Percentiles rank a stretch among this genome's conserved stretches.
These are phyloP conservation scores for Podotricha telesiphe DNA, from an alignment of 2,888 invertebrate genomes.

Conservation along the genomic window DNA sequence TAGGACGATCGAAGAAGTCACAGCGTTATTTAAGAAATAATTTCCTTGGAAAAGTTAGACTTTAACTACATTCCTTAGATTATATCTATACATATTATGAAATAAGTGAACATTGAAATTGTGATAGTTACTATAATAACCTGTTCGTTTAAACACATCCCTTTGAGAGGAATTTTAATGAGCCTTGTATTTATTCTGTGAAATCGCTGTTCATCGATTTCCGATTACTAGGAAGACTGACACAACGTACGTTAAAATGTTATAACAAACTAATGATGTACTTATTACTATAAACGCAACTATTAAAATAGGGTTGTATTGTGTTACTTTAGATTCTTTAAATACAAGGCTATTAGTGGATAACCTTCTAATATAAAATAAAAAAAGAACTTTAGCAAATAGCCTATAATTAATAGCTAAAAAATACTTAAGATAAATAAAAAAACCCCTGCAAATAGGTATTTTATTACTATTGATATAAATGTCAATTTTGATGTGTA, in stretches of 20 bases:
- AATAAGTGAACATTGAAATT: constrained; percentile 63
- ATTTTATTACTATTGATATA: too few species aligned
- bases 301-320: constrained; percentile 26
- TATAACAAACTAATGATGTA: constrained; percentile 62
- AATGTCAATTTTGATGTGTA: too few species aligned
- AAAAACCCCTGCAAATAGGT: too few species aligned
- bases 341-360: constrained; percentile 1
- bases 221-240: constrained; percentile 69
- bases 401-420: too few species aligned
- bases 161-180: constrained; percentile 39
- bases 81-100: constrained; percentile 54
- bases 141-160: constrained; percentile 39
- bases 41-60: constrained; percentile 43
- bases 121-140: constrained; percentile 58
- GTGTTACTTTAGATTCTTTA: constrained; percentile 8
- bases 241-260: constrained; percentile 59
- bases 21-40: constrained; percentile 77
- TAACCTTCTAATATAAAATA: background rate
- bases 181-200: constrained; percentile 44
- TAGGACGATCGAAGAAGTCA: constrained; percentile 78
- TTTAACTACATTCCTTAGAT: constrained; percentile 60
- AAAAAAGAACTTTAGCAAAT: too few species aligned
- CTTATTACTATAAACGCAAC: constrained; percentile 56
- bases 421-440: too few species aligned
- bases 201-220: constrained; percentile 49